phyloP scores from a whole-genome alignment of 2,797 vertebrate genomes.

The Argya squamiceps region DNA sequence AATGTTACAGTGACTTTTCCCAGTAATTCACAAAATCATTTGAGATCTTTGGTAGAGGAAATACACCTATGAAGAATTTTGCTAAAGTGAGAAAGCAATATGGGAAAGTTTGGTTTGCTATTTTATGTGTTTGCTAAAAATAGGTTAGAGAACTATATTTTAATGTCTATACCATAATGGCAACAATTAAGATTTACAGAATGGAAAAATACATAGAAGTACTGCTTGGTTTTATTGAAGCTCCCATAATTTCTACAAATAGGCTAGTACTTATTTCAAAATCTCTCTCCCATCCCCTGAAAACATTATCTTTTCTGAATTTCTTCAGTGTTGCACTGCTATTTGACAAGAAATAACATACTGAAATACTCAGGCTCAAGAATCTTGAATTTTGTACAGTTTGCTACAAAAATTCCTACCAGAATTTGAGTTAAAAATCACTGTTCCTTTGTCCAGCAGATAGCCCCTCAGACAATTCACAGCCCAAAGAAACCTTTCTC shows the following conservation, averaged over 20 bases:
- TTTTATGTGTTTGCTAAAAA: neutral
- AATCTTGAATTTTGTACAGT: neutral
- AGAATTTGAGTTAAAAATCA: neutral
- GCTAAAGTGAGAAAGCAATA: neutral
- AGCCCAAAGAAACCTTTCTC: neutral
- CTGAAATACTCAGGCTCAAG: neutral
- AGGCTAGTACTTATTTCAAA: neutral
- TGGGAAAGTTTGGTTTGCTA: neutral
- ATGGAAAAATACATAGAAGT: neutral
- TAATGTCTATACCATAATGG: neutral
- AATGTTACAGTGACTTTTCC: neutral
- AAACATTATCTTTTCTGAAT: neutral
- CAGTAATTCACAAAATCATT: neutral
- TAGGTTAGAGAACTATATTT: neutral
- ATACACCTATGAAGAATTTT: neutral
- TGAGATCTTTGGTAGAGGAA: neutral
- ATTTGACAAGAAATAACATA: neutral
- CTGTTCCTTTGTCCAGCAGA: neutral
- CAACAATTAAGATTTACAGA: slow-evolving; percentile 2
- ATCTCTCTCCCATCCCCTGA: neutral
- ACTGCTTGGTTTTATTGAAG: neutral
- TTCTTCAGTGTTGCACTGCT: neutral
- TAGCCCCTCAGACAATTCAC: neutral
- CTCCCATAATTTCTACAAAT: neutral
- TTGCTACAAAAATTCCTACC: neutral